Conservation (phyloP, 1,140 invertebrate genomes). For the Heliconius melpomene region DNA sequence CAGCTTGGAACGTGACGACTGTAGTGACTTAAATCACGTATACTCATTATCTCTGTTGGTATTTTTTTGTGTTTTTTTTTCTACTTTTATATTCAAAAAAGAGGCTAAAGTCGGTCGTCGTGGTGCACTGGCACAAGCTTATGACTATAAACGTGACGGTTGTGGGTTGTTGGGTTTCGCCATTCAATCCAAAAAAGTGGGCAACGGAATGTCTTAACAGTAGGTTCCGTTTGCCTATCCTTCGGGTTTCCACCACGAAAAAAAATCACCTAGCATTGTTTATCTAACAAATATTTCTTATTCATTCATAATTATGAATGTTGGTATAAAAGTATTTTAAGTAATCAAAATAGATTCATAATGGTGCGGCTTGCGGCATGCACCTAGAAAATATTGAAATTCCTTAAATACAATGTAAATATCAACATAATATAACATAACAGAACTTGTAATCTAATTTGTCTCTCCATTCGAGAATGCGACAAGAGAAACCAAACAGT, state of each 20-base stretch:
- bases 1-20: slow-evolving; percentile 28
- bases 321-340: neutral
- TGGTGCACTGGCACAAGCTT: no score
- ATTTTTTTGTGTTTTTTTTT: neutral
- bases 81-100: no score
- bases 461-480: slow-evolving; percentile 46
- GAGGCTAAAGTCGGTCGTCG: no score
- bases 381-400: neutral
- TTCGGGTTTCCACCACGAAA: accelerated
- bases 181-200: no score
- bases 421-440: slow-evolving; percentile 16
- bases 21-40: slow-evolving; percentile 1
- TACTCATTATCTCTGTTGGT: neutral
- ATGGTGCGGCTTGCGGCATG: no score
- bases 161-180: no score
- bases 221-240: no score
- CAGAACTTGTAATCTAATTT: slow-evolving; percentile 26
- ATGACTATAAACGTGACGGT: no score
- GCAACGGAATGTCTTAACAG: no score
- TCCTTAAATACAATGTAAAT: neutral
- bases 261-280: no score
- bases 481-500: slow-evolving; percentile 63
- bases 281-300: no score
- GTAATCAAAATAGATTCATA: neutral
- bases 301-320: no score